phyloP scores from a whole-genome alignment of 2,113 vertebrate genomes.

The Strigops habroptila region DNA sequence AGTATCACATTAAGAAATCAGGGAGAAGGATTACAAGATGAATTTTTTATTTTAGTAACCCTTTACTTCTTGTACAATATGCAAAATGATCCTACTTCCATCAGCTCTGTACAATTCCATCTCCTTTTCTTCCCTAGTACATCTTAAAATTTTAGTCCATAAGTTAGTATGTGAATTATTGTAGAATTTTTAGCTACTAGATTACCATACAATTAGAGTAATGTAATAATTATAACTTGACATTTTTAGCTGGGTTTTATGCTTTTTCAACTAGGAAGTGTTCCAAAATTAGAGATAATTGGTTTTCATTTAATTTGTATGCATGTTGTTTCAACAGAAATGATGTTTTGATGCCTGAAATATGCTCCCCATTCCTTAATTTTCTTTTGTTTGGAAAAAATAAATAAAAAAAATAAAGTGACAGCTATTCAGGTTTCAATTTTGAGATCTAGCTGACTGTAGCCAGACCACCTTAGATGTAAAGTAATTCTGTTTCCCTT shows the following conservation, averaged over 20 bases:
- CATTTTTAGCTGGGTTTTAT: neutral
- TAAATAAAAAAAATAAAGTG: neutral
- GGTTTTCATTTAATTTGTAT: neutral
- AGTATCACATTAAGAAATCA: neutral
- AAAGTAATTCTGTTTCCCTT: neutral
- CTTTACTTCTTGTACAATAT: neutral
- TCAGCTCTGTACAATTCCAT: neutral
- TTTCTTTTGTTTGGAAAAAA: neutral
- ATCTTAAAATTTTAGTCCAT: neutral
- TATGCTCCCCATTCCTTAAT: accelerated
- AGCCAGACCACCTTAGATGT: neutral
- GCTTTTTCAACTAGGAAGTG: neutral
- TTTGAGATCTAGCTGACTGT: neutral
- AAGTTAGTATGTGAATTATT: neutral
- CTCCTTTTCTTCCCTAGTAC: neutral
- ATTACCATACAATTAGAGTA: neutral
- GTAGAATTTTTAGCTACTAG: neutral
- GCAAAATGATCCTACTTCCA: neutral
- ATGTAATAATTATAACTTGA: neutral
- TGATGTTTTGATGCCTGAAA: neutral
- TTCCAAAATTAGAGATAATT: neutral
- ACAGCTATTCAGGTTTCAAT: neutral
- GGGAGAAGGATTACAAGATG: neutral
- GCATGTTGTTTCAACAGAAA: neutral
- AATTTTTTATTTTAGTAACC: neutral